Base-by-base conservation (phyloP, 2,113 vertebrate species). In the Oryzias woworae region DNA sequence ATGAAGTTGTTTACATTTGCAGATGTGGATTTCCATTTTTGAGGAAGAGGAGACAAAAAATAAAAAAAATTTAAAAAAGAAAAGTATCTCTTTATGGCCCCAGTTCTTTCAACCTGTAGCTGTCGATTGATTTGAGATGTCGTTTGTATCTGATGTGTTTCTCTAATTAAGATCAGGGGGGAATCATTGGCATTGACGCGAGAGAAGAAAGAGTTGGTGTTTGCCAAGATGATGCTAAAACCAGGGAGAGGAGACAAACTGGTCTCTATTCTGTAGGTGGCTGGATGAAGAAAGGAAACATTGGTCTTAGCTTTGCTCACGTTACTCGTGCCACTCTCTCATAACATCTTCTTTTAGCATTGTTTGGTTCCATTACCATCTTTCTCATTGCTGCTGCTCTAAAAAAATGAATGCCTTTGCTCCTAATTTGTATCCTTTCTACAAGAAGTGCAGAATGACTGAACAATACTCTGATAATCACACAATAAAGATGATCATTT, bases 81-180 rank as follows among this genome's bases (percentile, higher is more conserved):
- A 20, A 20, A 20, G 92, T 90, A 89, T 90, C 88, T 71, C 20
- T 85, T 82, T 91, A 89, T 91, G 93, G 93, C 92, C 91, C 90
- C 10, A 26, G 68, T 78, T 52, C 64, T 82, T 59, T 63, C 67
- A 87, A 89, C 85, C 53, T 67, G 60, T 72, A 75, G 79, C 79
- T 86, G 93, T 94, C 92, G 91, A 96, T 96, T 95, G 93, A 96
- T 94, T 93, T 89, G 92, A 94, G 92, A 94, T 94, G 94, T 94
- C 91, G 91, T 95, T 96, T 95, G 93, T 95, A 94, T 96, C 92
- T 94, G 92, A 93, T 96, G 94, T 94, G 92, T 96, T 96, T 93
- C 93, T 94, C 94, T 96, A 96, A 96, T 96, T 96, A 98, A 96
- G 95, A 96, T 93, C 93, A 94, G 95, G 94, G 93, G 69, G 71